These are phyloP conservation scores for Tapera naevia DNA, from an alignment of 2,797 vertebrate species.

Conservation along the genomic window DNA sequence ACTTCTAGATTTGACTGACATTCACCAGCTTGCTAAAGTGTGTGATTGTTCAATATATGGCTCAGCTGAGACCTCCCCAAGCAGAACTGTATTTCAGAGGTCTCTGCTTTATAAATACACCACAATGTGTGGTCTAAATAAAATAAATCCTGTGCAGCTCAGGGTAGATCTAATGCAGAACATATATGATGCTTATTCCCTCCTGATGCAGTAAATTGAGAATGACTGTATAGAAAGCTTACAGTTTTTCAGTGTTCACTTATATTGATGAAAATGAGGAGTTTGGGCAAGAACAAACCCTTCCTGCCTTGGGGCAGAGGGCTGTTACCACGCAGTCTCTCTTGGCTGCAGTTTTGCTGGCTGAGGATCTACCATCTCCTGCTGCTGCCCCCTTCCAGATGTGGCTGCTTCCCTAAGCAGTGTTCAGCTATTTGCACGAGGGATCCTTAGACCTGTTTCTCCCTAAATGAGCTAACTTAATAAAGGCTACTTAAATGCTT, in stretches of 20 bases:
- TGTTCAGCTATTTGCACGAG: background rate
- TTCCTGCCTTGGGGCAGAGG: background rate
- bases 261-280: slow-evolving; percentile 36
- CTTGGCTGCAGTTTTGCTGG: background rate
- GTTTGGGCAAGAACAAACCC: background rate
- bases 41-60: background rate
- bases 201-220: slow-evolving; percentile 52
- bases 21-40: background rate
- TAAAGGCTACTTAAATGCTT: background rate
- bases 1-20: background rate
- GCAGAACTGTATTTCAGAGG: slow-evolving; percentile 37
- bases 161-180: slow-evolving; percentile 53
- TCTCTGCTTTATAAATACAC: slow-evolving; percentile 63
- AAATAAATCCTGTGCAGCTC: slow-evolving; percentile 43
- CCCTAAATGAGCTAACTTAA: background rate
- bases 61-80: background rate
- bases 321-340: background rate
- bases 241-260: background rate
- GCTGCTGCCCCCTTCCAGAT: background rate
- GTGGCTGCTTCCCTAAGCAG: background rate
- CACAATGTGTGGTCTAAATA: slow-evolving; percentile 64
- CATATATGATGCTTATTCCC: slow-evolving; percentile 59
- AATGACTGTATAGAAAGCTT: slow-evolving; percentile 47
- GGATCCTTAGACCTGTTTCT: background rate
- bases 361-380: background rate